Conservation (phyloP, 2,797 vertebrate species). For the Capromys pilorides region DNA sequence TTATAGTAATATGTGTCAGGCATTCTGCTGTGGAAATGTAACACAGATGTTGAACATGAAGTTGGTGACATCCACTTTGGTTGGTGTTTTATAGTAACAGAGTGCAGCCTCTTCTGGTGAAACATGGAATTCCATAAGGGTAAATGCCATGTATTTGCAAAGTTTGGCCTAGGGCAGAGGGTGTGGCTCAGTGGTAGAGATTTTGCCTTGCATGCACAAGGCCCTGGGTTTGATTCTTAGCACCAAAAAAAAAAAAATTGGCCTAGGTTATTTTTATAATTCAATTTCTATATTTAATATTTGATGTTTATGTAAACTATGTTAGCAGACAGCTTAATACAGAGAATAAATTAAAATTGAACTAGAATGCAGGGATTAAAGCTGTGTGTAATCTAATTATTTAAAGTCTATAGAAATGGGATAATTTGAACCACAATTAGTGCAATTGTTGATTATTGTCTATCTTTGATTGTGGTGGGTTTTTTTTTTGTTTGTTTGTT, state of each 20-base stretch:
- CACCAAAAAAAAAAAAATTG: background rate
- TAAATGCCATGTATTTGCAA: constrained; percentile 58
- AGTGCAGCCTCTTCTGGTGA: constrained; percentile 62
- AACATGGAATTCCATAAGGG: constrained; percentile 55
- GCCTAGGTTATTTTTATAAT: constrained; percentile 58
- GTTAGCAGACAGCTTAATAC: constrained; percentile 37
- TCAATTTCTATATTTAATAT: constrained; percentile 49
- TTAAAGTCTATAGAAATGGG: constrained; percentile 8
- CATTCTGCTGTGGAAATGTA: constrained; percentile 68
- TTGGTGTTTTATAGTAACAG: constrained; percentile 62
- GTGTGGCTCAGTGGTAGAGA: background rate
- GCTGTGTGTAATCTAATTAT: constrained; percentile 34
- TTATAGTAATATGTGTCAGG: constrained; percentile 61
- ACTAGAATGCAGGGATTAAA: constrained; percentile 18
- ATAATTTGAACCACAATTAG: background rate
- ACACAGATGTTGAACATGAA: constrained; percentile 56
- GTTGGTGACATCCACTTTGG: constrained; percentile 64
- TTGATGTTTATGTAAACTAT: constrained; percentile 39
- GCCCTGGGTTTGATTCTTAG: background rate
- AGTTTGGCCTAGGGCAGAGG: background rate
- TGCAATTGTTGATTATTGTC: constrained; percentile 20
- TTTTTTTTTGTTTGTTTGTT: too few species aligned
- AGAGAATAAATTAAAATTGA: constrained; percentile 36
- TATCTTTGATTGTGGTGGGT: constrained; percentile 51
- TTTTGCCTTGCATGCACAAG: background rate